Evolutionary conservation across 2,797 vertebrate genomes (phyloP).

Genomic region (Clarias platycephalus): DNA sequence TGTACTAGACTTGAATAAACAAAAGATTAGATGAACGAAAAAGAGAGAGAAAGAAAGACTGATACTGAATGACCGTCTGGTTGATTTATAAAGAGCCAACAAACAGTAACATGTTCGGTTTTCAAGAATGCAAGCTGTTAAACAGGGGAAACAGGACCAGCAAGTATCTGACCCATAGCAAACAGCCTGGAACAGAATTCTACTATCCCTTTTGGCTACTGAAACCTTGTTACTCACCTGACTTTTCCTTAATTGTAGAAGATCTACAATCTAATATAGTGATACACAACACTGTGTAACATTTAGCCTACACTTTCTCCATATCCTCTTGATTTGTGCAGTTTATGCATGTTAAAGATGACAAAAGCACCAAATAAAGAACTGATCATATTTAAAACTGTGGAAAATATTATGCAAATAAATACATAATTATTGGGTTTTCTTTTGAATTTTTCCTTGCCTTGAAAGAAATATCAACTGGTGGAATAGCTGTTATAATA

Average conservation of each 20-base stretch:
- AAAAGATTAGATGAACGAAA: neutral
- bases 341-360: neutral
- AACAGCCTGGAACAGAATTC: conserved; percentile 20
- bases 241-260: neutral
- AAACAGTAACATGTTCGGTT: conserved; percentile 13
- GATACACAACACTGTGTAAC: neutral
- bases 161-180: conserved; percentile 42
- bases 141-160: conserved; percentile 52
- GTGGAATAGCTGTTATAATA: neutral
- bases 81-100: conserved; percentile 7
- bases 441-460: neutral
- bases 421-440: neutral
- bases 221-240: neutral
- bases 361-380: neutral
- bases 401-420: neutral
- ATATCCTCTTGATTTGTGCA: neutral
- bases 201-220: neutral
- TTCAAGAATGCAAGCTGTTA: conserved; percentile 24
- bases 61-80: neutral
- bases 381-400: neutral
- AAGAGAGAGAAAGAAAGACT: neutral
- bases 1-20: neutral
- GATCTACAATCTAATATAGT: neutral
- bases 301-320: neutral
- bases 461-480: neutral